phyloP scores from a whole-genome alignment of 2,797 vertebrate species.

The Margarornis squamiger region DNA sequence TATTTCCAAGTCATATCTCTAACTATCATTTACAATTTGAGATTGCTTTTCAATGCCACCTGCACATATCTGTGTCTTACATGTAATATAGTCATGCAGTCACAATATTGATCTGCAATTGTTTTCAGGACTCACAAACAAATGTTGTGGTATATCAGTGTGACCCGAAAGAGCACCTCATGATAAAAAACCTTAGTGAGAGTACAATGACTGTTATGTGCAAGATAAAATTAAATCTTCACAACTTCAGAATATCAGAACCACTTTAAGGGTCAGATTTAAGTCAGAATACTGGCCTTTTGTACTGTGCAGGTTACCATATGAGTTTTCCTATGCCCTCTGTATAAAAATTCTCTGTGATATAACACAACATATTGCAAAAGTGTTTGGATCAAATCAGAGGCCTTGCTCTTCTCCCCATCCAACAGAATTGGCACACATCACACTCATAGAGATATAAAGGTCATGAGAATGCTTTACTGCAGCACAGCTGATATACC shows the following conservation, averaged over 20 bases:
- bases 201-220: neutral
- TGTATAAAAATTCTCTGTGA: neutral
- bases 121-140: constrained; percentile 54
- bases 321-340: neutral
- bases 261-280: neutral
- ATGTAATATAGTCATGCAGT: constrained; percentile 62
- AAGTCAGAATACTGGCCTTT: neutral
- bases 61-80: constrained; percentile 63
- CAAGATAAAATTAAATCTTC: neutral
- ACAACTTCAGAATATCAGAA: neutral
- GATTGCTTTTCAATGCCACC: constrained; percentile 52
- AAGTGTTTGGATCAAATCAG: neutral
- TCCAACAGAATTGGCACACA: accelerated
- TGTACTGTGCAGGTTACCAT: neutral
- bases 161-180: constrained; percentile 47
- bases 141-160: constrained; percentile 37
- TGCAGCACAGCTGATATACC: neutral
- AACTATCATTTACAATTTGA: constrained; percentile 62
- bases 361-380: neutral
- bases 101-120: constrained; percentile 62
- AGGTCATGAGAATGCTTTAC: neutral
- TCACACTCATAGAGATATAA: neutral
- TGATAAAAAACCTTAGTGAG: neutral
- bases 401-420: neutral
- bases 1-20: constrained; percentile 17